These are phyloP conservation scores for Xenentodon cancila DNA, from an alignment of 2,797 vertebrate genomes.

Conservation along the genomic window DNA sequence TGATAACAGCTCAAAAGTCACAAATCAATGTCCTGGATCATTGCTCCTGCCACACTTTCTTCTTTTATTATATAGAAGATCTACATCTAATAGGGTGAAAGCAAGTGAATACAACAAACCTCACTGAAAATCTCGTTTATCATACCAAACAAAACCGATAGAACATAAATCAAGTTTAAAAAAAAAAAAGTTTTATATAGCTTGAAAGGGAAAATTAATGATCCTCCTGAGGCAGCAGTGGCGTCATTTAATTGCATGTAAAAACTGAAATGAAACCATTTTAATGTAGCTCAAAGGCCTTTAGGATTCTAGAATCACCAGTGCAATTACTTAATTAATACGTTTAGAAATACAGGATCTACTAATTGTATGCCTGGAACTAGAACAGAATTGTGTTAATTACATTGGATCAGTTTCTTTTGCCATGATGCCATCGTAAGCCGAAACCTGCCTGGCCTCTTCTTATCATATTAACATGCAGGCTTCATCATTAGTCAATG, in stretches of 20 bases:
- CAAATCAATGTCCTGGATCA: conserved; percentile 35
- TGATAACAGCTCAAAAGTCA: conserved; percentile 40
- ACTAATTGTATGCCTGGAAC: conserved; percentile 72
- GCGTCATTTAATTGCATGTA: conserved; percentile 21
- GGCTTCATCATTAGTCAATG: conserved; percentile 67
- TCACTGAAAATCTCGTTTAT: not conserved
- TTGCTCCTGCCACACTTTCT: conserved; percentile 10
- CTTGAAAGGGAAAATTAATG: conserved; percentile 5
- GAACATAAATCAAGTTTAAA: conserved; percentile 7
- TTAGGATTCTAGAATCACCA: conserved; percentile 33
- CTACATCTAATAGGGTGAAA: conserved; percentile 14
- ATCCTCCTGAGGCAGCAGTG: not conserved
- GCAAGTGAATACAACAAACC: not conserved
- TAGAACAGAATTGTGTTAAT: conserved; percentile 66
- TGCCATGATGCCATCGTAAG: conserved; percentile 70
- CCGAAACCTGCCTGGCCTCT: conserved; percentile 58
- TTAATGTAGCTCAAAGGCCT: conserved; percentile 46
- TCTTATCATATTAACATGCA: conserved; percentile 73
- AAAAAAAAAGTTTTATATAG: not conserved
- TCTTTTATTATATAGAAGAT: conserved; percentile 9
- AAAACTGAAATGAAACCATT: conserved; percentile 17
- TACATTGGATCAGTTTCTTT: conserved; percentile 71
- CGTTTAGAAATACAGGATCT: conserved; percentile 65
- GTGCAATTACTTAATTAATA: conserved; percentile 50
- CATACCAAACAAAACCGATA: conserved; percentile 9